These are phyloP conservation scores for Stratiolaelaps scimitus DNA, from an alignment of 1,140 invertebrate genomes.

Conservation along the genomic window DNA sequence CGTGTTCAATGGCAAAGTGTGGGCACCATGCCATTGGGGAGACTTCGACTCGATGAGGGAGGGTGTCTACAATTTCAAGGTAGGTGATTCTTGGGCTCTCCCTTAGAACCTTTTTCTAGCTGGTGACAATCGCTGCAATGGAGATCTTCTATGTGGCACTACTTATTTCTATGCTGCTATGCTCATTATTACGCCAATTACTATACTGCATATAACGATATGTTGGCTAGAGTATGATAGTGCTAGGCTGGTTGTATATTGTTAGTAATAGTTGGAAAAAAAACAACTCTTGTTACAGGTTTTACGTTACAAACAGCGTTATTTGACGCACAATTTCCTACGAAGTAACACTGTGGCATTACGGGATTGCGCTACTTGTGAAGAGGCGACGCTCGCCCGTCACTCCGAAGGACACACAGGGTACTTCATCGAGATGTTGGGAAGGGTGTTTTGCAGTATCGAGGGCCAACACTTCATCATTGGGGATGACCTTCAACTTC, in stretches of 20 bases:
- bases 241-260: too few species aligned
- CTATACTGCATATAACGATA: too few species aligned
- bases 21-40: slow-evolving; percentile 22
- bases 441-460: slow-evolving; percentile 15
- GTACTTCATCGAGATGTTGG: slow-evolving; percentile 20
- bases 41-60: slow-evolving; percentile 24
- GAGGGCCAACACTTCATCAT: slow-evolving; percentile 9
- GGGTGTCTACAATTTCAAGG: slow-evolving; percentile 18
- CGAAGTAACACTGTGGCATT: slow-evolving; percentile 1
- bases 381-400: neutral
- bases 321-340: slow-evolving; percentile 25
- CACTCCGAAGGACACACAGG: slow-evolving; percentile 3
- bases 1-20: slow-evolving; percentile 5
- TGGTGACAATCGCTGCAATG: too few species aligned
- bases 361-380: neutral
- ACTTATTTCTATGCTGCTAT: too few species aligned
- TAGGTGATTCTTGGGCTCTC: too few species aligned
- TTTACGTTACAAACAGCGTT: slow-evolving; percentile 5
- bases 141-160: too few species aligned
- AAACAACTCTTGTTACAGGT: neutral
- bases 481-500: slow-evolving; percentile 4
- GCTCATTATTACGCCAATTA: too few species aligned
- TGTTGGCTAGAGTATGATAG: too few species aligned
- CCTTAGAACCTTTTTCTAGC: too few species aligned
- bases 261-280: too few species aligned